Base-by-base conservation (phyloP, 2,888 invertebrate genomes). In the Choreutis nemorana region DNA sequence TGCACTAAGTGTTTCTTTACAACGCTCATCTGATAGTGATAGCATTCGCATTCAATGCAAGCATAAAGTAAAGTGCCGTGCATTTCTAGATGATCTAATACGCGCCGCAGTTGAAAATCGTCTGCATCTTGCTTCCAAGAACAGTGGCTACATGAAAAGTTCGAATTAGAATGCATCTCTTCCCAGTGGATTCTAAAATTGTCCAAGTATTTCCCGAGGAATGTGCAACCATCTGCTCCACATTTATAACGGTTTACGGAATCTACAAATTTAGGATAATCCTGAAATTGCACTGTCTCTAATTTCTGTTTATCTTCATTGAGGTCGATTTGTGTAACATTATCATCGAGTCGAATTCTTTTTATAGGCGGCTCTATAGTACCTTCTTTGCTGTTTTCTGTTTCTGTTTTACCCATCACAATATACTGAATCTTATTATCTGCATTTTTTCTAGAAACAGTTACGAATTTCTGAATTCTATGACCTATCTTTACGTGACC, bases 121-220 rank as follows among this genome's bases (percentile, higher is more conserved):
- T 81, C 82, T 22, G 83, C 64, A 7, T 68, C 63, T 26, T 83
- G 68, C 33, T 81, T 66, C 7, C 75, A 65, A 12, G 83, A 81
- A 55, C 92, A 93, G 59, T 92, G 91, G 1, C 85, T 83, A 57
- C 92, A 92, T 35, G 73, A 79, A 58, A 82, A 88, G 34, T 70
- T 59, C 23, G 85, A 81, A 13, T 82, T 82, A 1, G 80, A 67
- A 53, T 91, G 91, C 28, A 90, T 63, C 0, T 89, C 85, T 38
- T 83, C 83, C 62, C 91, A 81, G 56, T 92, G 91, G 42, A 81
- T 81, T 12, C 86, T 82, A 24, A 91, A 68, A 82, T 87, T 88
- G 5, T 68, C 78, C 44, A 90, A 90, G 46, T 87, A 86, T 1
- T 86, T 78, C 0, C 89, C 87, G 22, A 86, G 81, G 58, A 90